Evolutionary conservation across 2,113 vertebrate genomes (phyloP).

Genomic region (Eleginops maclovinus): DNA sequence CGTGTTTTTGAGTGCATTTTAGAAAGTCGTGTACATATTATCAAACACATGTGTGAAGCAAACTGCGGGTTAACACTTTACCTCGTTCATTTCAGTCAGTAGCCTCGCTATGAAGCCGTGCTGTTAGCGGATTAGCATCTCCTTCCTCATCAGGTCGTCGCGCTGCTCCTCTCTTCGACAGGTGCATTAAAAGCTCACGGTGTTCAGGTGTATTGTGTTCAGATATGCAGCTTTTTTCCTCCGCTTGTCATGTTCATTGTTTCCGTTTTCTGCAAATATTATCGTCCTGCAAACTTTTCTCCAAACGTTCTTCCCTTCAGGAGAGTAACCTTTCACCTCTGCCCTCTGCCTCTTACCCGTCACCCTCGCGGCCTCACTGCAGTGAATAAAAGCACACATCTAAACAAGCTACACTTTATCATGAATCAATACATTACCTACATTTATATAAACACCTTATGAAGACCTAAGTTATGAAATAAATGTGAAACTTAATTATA

Average conservation of each 20-base stretch:
- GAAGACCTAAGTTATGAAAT: no score
- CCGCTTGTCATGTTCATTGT: background rate
- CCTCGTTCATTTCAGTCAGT: background rate
- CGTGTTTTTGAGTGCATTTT: background rate
- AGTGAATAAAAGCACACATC: background rate
- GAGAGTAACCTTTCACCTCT: slow-evolving; percentile 22
- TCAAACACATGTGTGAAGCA: background rate
- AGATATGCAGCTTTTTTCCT: background rate
- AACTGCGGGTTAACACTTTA: background rate
- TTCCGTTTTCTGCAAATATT: background rate
- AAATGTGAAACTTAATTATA: no score
- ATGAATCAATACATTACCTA: no score
- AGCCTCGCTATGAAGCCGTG: background rate
- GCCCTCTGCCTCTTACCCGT: background rate
- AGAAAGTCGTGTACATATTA: background rate
- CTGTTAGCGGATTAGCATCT: background rate
- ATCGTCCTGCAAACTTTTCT: background rate
- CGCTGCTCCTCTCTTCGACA: background rate
- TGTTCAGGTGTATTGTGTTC: no score
- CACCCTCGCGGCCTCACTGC: background rate
- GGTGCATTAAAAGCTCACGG: no score
- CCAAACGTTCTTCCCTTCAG: background rate
- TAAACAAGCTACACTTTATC: no score
- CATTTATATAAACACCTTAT: no score
- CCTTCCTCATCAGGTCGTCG: background rate